These are phyloP conservation scores for Cassiopea andromeda DNA, from an alignment of 30 jellyfish, hydroid and myxozoan genomes.

Conservation along the genomic window DNA sequence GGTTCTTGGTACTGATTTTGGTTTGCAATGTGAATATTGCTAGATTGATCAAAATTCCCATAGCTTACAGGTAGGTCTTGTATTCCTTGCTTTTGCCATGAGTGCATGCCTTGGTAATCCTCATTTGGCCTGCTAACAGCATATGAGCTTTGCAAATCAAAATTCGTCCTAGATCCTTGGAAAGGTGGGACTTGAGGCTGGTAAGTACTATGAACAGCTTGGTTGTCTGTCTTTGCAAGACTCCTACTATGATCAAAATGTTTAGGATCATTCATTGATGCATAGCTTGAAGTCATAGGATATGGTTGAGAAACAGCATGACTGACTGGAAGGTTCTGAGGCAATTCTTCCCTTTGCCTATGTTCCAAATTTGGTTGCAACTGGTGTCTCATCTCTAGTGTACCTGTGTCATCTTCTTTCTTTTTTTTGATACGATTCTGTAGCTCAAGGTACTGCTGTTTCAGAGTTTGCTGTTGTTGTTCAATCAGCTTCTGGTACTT, in stretches of 20 bases:
- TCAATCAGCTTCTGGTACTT: constrained; percentile 87
- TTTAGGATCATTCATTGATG: not conserved
- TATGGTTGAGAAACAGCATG: not conserved
- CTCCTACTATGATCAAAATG: not conserved
- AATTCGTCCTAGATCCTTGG: not conserved
- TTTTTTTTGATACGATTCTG: constrained; percentile 64
- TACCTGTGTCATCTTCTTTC: constrained; percentile 3
- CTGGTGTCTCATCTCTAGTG: not conserved
- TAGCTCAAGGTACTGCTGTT: constrained; percentile 77
- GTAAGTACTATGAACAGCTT: not conserved
- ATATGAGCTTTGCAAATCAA: not conserved
- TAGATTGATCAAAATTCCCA: not conserved
- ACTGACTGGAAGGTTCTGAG: not conserved
- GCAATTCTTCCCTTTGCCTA: not conserved
- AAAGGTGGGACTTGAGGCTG: not conserved
- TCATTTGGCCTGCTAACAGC: not conserved
- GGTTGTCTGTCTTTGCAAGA: too few relatives aligned
- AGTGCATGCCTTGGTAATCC: not conserved
- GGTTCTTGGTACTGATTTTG: not conserved
- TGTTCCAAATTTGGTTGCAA: not conserved
- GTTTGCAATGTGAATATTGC: not conserved
- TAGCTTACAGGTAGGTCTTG: not conserved
- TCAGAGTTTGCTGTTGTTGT: constrained; percentile 82
- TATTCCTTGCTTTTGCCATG: not conserved
- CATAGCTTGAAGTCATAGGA: not conserved